Evolutionary conservation across 2,888 invertebrate species (phyloP), one percentile per base, ranked within the genome.

Genomic region (Apomyelois bistriatella): DNA sequence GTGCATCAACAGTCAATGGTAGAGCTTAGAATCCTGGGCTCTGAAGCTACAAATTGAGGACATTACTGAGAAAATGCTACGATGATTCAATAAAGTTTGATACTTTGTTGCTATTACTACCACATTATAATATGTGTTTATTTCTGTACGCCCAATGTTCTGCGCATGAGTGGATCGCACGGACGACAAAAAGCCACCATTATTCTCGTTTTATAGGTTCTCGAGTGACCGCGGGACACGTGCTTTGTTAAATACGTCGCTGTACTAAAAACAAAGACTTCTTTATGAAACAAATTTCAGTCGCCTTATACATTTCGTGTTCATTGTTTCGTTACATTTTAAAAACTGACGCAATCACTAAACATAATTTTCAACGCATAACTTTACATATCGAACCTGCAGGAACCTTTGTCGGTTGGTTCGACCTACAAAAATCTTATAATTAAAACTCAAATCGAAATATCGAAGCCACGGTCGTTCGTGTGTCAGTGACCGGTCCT

Each of bases 401-500:
- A 53, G 47, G 36, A 28, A 15, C 52, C 61, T 68, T 65, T 66
- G 65, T 66, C 64, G 65, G 63, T 55, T 42, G 52, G 52, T 54
- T 54, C 53, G 51, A 61, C 56, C 54, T 63, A 58, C 63, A 60
- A 66, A 38, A 71, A 66, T 70, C 62, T 59, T 72, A 81, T 82
- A 86, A 86, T 85, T 86, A 85, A 84, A 84, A 82, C 66, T 69
- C 69, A 68, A 78, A 82, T 79, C 75, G 72, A 79, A 81, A 74
- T 74, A 76, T 74, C 72, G 66, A 70, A 42, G 64, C 70, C 62
- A 56, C 63, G 64, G 57, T 61, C 48, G 51, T 64, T 67, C 72
- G 73, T 77, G 68, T 80, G 85, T 82, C 85, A 82, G 77, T 83
- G 85, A 85, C 85, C 86, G 86, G 66, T 67, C 68, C 74, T 86